These are phyloP conservation scores for Lipophrys pholis DNA, from an alignment of 2,113 vertebrate genomes.

Conservation along the genomic window DNA sequence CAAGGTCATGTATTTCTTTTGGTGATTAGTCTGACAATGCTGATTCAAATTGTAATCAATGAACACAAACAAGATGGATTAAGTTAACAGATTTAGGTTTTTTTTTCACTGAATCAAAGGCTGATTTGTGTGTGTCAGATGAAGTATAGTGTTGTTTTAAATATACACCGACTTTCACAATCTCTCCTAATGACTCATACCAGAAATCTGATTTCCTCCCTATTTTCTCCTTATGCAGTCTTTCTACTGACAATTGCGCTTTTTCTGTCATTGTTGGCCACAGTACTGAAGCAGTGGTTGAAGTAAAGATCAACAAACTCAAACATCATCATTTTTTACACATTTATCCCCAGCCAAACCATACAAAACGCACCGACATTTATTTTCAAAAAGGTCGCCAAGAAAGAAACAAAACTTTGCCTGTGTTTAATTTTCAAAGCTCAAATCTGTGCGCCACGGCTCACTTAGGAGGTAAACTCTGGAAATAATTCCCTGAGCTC, in stretches of 20 bases:
- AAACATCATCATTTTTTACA: not conserved
- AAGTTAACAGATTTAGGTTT: too few species aligned
- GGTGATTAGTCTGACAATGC: too few species aligned
- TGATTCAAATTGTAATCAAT: too few species aligned
- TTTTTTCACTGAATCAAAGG: too few species aligned
- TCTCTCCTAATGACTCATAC: not conserved
- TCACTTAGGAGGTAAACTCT: constrained; percentile 6
- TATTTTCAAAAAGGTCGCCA: not conserved
- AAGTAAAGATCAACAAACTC: too few species aligned
- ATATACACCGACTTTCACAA: not conserved
- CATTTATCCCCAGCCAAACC: not conserved
- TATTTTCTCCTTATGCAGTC: not conserved
- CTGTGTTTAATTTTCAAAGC: constrained; percentile 20
- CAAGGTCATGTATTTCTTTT: too few species aligned
- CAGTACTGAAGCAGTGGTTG: not conserved
- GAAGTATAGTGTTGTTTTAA: too few species aligned
- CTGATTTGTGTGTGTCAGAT: too few species aligned
- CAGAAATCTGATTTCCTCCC: not conserved
- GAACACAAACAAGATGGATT: too few species aligned
- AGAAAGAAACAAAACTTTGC: constrained; percentile 10
- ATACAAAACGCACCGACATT: too few species aligned
- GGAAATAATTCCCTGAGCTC: not conserved
- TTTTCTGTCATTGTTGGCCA: not conserved
- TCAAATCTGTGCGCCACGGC: constrained; percentile 13
- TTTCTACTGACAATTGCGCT: not conserved